phyloP scores from a whole-genome alignment of 2,888 invertebrate species.

The Acrocyrtus sp. region DNA sequence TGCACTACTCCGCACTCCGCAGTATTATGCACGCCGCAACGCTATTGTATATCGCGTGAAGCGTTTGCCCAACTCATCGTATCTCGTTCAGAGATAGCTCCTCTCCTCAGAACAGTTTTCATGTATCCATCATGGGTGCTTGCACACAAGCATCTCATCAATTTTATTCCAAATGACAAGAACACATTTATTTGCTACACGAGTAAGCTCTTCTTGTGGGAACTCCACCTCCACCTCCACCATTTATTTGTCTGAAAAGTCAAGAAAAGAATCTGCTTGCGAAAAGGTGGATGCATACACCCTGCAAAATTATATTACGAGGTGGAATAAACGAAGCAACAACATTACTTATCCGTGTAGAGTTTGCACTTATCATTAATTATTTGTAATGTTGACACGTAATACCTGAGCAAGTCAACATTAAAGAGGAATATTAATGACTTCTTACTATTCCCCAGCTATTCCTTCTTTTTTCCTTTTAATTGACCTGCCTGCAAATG shows the following conservation, averaged over 20 bases:
- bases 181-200: constrained; percentile 15
- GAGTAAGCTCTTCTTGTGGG: constrained; percentile 25
- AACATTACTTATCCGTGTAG: neutral
- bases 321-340: neutral
- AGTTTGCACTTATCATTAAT: constrained; percentile 26
- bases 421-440: neutral
- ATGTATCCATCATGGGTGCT: neutral
- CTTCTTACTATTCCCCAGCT: neutral
- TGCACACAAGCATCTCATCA: constrained; percentile 4
- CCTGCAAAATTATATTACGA: neutral
- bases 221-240: constrained; percentile 5
- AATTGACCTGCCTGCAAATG: constrained; percentile 34
- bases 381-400: constrained; percentile 40
- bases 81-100: neutral
- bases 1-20: neutral
- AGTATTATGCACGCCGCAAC: neutral
- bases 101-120: neutral
- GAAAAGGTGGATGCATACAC: too few relatives aligned
- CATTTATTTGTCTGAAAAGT: constrained; percentile 2
- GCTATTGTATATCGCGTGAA: neutral
- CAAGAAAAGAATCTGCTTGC: neutral
- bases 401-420: constrained; percentile 5
- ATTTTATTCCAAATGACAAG: constrained; percentile 24
- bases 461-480: constrained; percentile 5
- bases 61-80: too few relatives aligned